phyloP scores from a whole-genome alignment of 2,797 vertebrate species.

The Tympanoctomys barrerae region DNA sequence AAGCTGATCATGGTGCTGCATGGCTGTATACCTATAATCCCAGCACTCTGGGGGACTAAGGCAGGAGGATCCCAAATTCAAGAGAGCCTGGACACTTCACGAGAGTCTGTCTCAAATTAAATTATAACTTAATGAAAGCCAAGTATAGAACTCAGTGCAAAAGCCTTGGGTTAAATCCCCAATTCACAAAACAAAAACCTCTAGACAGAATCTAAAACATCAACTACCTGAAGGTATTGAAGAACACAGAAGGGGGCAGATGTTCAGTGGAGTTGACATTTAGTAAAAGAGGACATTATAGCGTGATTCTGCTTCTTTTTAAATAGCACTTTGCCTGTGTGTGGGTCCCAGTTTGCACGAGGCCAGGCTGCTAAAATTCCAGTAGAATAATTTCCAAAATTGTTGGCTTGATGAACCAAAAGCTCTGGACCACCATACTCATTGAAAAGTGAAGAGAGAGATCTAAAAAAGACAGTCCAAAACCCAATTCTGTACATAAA shows the following conservation, averaged over 20 bases:
- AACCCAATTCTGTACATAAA: neutral
- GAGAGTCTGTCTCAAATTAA: neutral
- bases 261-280: neutral
- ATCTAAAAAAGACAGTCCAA: neutral
- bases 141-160: neutral
- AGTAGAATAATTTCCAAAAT: neutral
- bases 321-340: neutral
- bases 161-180: neutral
- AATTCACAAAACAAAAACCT: neutral
- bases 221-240: neutral
- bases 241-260: neutral
- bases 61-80: neutral
- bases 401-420: neutral
- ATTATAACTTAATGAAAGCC: neutral
- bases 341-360: neutral
- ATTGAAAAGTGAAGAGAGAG: neutral
- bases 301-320: neutral
- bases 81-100: neutral
- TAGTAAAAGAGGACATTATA: neutral
- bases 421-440: neutral
- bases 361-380: neutral
- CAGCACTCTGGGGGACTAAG: neutral
- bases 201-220: conserved; percentile 6
- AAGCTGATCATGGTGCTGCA: neutral
- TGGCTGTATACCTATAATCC: neutral